Base-by-base conservation (phyloP, 2,888 invertebrate species). In the Hesperia comma region DNA sequence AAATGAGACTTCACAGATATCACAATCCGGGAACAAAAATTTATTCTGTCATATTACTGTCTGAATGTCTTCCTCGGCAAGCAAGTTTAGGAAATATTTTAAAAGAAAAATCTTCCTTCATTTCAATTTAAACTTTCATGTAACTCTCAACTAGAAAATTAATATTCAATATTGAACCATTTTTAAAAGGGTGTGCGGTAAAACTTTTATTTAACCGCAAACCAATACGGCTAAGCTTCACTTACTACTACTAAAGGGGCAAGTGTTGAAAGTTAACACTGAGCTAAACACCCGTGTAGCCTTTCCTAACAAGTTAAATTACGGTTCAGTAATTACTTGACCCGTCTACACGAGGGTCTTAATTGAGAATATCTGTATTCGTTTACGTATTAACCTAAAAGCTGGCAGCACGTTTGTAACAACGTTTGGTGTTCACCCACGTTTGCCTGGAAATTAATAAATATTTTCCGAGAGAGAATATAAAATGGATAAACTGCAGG, bases 401-500 rank as follows among this genome's bases (percentile, higher is more conserved):
- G 37, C 49, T 57, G 33, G 54, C 12, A 57, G 41, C 53, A 7
- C 32, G 43, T 54, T 66, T 14, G 53, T 66, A 66, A 66, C 43
- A 58, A 64, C 58, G 64, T 60, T 60, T 43, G 1, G 40, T 37
- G 21, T 67, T n/a, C 43, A 32, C 43, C 61, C 54, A 51, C 61
- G 43, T 70, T 70, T 76, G 72, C 70, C 77, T 74, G 77, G 68
- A 81, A 84, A 85, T 84, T 79, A 83, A 83, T 80, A 84, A 81
- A 82, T 85, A 82, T 74, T 73, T 77, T 72, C 72, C 72, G 72
- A 80, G 75, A 76, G 77, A 79, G 84, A 85, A 86, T 83, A 84
- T 83, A 84, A 85, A 86, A 83, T 76, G 81, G 78, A 84, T 84
- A 84, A 87, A 85, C 80, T 79, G 78, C 74, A 72, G 77, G 77